Percentiles rank a stretch among this genome's conserved stretches.
These are phyloP conservation scores for Theristicus caerulescens DNA, from an alignment of 2,113 vertebrate species.

Conservation along the genomic window DNA sequence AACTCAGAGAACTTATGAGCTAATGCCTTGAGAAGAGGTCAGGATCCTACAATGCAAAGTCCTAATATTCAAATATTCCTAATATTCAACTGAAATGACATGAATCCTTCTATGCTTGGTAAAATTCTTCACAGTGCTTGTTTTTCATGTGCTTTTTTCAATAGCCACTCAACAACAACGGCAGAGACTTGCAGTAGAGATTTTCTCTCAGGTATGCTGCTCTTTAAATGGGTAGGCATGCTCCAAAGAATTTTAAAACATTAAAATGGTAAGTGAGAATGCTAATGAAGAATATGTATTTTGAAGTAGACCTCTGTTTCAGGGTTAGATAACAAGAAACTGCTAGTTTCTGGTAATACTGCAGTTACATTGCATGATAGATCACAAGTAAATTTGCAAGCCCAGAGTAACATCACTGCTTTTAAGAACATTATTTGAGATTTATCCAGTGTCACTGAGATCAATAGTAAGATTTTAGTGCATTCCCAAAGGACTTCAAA, in stretches of 20 bases:
- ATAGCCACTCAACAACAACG: neutral
- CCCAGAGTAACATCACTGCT: neutral
- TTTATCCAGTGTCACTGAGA: neutral
- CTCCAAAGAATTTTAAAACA: neutral
- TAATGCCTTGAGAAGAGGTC: neutral
- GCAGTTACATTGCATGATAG: neutral
- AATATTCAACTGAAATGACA: neutral
- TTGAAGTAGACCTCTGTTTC: neutral
- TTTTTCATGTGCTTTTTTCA: neutral
- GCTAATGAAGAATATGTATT: neutral
- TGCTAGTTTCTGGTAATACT: neutral
- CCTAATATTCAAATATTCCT: neutral
- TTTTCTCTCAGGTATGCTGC: neutral
- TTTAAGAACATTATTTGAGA: neutral
- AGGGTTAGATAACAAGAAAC: neutral
- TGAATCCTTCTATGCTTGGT: neutral
- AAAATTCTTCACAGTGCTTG: neutral
- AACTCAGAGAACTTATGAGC: neutral
- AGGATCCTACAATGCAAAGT: neutral
- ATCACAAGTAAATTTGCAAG: neutral
- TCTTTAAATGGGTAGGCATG: neutral
- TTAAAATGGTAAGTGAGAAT: neutral
- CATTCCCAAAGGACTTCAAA: neutral
- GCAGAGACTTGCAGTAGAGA: neutral
- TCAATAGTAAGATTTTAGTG: neutral